Evolutionary conservation across 1,140 invertebrate species (phyloP), one percentile per base, ranked within the genome.

Genomic region (Heterodera schachtii): DNA sequence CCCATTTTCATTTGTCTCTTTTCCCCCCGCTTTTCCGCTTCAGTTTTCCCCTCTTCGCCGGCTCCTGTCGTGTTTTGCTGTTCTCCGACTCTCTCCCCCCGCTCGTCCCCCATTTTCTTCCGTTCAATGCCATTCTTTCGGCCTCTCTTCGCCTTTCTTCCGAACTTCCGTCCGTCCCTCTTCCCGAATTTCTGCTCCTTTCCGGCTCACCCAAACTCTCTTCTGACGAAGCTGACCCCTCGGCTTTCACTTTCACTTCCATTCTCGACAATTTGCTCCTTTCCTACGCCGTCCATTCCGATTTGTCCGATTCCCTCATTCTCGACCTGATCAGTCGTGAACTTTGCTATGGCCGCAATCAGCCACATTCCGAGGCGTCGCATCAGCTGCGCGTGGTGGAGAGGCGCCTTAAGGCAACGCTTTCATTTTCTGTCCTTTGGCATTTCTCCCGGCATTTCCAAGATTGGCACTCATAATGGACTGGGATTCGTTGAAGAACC

Each of bases 401-500:
- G 47, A 66, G 64, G 11, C 76, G 76, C 13, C 21, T 78, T 49
- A 66, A 31, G 43, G 76, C 70, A 78, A 7, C 69, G 19, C 11
- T 71, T 71, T 71, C 31, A 11, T 46, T 13, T 6, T 43, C 6
- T 44, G 41, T 70, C 13, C 43, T 43, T 44, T 13, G 16, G 16
- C 49, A 69, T 21, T n/a, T 5, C 1, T 16, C 3, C 41, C 70
- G 31, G 31, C 31, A 31, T 19, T 46, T 69, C 75, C 31, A 19
- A 83, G 82, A 82, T 86, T 71, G 83, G 85, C 31, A 60, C 86
- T 13, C 85, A 86, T 66, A 86, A 86, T 64, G 81, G 85, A 19
- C 73, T 86, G 9, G 75, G 43, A 46, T 86, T 78, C 67, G 75
- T 87, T 5, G 85, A 86, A 52, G 85, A 86, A 57, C 85, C 85